Conservation (phyloP, 2,113 vertebrate species). For the Otolemur garnettii region DNA sequence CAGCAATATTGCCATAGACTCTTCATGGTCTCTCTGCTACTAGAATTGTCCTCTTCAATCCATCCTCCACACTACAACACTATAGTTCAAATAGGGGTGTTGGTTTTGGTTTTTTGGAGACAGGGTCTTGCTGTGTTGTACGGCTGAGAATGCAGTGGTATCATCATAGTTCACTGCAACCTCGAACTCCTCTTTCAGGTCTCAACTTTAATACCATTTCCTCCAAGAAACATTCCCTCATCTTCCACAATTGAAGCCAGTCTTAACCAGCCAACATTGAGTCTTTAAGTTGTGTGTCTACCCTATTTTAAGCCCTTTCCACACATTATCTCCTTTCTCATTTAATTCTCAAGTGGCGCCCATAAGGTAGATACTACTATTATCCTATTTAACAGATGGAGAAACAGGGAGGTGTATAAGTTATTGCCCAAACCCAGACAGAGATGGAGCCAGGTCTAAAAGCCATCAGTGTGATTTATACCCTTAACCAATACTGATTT, state of each 20-base stretch:
- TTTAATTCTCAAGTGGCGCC: background rate
- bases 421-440: background rate
- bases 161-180: too few species aligned
- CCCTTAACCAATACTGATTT: background rate
- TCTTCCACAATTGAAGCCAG: background rate
- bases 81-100: background rate
- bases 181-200: background rate
- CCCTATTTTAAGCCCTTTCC: background rate
- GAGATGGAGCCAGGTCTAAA: background rate
- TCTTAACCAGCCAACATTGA: background rate
- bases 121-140: too few species aligned
- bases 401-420: background rate
- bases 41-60: background rate
- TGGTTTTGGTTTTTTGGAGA: too few species aligned
- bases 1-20: background rate
- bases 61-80: background rate
- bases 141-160: too few species aligned
- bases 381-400: slow-evolving; percentile 5
- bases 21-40: background rate
- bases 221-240: background rate
- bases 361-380: background rate
- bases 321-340: background rate
- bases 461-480: slow-evolving; percentile 5
- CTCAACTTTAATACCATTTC: background rate
- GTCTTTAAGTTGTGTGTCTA: background rate